Percentiles rank a stretch among this genome's conserved stretches.
Conservation (phyloP, 2,797 vertebrate genomes). For the Gymnodraco acuticeps region DNA sequence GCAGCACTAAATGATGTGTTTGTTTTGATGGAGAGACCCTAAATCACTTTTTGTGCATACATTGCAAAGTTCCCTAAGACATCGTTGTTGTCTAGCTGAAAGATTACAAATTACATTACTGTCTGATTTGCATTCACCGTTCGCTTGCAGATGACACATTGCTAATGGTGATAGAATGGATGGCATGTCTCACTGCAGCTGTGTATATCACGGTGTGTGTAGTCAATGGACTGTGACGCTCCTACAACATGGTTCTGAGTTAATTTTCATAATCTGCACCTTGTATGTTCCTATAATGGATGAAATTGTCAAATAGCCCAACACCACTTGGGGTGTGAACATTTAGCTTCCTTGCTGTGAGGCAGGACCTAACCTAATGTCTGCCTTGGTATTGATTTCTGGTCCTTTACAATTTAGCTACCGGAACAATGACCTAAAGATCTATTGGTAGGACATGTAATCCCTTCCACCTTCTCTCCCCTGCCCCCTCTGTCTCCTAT, state of each 20-base stretch:
- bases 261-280: conserved; percentile 64
- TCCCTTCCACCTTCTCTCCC: conserved; percentile 58
- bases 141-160: conserved; percentile 67
- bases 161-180: conserved; percentile 74
- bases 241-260: conserved; percentile 50
- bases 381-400: conserved; percentile 80
- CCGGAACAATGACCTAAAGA: conserved; percentile 80
- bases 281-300: conserved; percentile 69
- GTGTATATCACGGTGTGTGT: conserved; percentile 41
- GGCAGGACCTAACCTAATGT: conserved; percentile 61
- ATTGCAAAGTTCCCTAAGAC: conserved; percentile 34
- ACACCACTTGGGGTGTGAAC: conserved; percentile 29
- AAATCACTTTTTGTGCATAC: too few species aligned
- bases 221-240: conserved; percentile 72
- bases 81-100: conserved; percentile 17
- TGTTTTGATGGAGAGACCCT: too few species aligned
- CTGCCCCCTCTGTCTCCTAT: conserved; percentile 39
- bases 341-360: conserved; percentile 65
- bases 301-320: conserved; percentile 59
- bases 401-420: conserved; percentile 78
- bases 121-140: conserved; percentile 70
- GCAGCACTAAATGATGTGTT: too few species aligned
- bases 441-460: conserved; percentile 73
- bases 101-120: conserved; percentile 37
- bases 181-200: conserved; percentile 38